phyloP scores from a whole-genome alignment of 2,888 invertebrate genomes.

The Lasioglossum calceatum region DNA sequence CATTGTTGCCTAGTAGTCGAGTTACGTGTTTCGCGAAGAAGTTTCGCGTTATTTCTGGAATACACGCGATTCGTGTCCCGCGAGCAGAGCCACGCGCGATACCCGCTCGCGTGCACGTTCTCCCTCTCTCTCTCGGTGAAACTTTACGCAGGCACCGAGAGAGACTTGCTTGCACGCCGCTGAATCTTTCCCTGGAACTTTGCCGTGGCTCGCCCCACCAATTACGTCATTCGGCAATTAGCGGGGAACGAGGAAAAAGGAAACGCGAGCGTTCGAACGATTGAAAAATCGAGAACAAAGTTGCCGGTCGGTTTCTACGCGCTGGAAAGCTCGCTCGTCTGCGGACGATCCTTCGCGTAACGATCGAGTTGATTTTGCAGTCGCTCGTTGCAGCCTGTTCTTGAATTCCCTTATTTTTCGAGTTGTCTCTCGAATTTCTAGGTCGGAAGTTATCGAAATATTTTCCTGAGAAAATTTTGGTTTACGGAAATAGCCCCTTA shows the following conservation, averaged over 20 bases:
- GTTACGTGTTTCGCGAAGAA: constrained; percentile 65
- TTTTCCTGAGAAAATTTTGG: too few species aligned
- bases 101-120: constrained; percentile 26
- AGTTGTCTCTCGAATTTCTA: background rate
- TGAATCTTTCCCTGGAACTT: constrained; percentile 15
- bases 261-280: background rate
- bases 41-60: constrained; percentile 66
- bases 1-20: constrained; percentile 62
- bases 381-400: background rate
- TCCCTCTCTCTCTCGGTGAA: background rate
- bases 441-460: too few species aligned
- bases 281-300: constrained; percentile 1
- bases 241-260: background rate
- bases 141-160: constrained; percentile 2
- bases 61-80: constrained; percentile 59
- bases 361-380: background rate
- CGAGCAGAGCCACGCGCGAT: constrained; percentile 32
- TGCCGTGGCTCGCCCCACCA: background rate
- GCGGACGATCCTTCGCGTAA: background rate
- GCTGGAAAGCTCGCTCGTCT: background rate
- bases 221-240: constrained; percentile 25
- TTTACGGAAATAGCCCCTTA: too few species aligned
- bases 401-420: background rate
- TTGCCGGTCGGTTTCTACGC: background rate
- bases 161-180: constrained; percentile 4